Percentiles rank a stretch among this genome's conserved stretches.
phyloP scores from a whole-genome alignment of 2,113 vertebrate species.

The Malurus melanocephalus region DNA sequence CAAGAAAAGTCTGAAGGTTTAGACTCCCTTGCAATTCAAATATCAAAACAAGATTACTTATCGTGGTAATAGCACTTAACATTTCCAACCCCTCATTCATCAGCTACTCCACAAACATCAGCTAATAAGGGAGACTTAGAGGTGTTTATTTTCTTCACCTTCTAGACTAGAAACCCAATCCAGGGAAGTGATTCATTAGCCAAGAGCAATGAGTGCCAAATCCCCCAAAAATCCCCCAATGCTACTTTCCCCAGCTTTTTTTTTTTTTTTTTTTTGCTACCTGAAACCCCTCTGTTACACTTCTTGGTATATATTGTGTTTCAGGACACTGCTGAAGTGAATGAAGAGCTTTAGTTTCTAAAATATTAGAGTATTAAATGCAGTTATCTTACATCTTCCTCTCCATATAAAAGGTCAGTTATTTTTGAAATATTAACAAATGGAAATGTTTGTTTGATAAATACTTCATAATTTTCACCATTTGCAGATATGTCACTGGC shows the following conservation, averaged over 20 bases:
- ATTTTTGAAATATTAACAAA: not conserved
- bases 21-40: not conserved
- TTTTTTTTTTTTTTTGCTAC: not conserved
- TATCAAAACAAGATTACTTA: not conserved
- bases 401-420: not conserved
- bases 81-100: not conserved
- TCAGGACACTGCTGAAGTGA: not conserved
- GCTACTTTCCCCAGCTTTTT: not conserved
- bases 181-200: conserved; percentile 23
- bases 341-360: not conserved
- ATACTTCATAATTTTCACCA: not conserved
- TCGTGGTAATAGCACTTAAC: not conserved
- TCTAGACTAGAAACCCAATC: not conserved
- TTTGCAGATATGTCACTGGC: not conserved
- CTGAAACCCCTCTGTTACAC: not conserved
- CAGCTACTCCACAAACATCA: not conserved
- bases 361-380: not conserved
- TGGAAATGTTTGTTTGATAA: not conserved
- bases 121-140: not conserved
- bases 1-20: not conserved
- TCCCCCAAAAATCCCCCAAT: too few relatives aligned
- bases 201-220: not conserved
- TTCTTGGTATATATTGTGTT: not conserved
- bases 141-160: conserved; percentile 13
- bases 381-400: not conserved